Conservation (phyloP, 2,797 vertebrate genomes). For the Brachyrhaphis roseni region DNA sequence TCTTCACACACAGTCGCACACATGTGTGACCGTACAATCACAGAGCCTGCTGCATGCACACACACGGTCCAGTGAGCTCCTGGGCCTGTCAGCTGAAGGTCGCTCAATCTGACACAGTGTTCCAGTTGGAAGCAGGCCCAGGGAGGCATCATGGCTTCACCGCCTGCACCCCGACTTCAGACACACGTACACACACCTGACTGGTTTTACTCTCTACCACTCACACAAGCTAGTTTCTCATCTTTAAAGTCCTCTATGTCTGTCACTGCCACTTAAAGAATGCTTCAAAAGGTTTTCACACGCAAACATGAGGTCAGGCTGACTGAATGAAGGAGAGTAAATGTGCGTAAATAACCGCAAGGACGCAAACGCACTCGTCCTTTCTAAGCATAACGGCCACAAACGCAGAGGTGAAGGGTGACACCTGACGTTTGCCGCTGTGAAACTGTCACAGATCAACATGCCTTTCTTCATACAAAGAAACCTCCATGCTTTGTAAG, state of each 20-base stretch:
- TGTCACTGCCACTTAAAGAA: not conserved
- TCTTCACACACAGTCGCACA: conserved; percentile 68
- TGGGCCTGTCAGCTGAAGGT: conserved; percentile 76
- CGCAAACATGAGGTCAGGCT: not conserved
- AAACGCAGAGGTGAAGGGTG: conserved; percentile 15
- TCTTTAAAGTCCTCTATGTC: conserved; percentile 1
- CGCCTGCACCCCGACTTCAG: conserved; percentile 44
- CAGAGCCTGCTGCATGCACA: conserved; percentile 34
- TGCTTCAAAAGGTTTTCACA: not conserved
- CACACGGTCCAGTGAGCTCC: conserved; percentile 72
- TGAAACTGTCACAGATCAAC: conserved; percentile 41
- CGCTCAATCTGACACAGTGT: conserved; percentile 77
- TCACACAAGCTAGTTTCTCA: conserved; percentile 15
- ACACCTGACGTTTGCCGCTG: conserved; percentile 27
- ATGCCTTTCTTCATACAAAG: conserved; percentile 31
- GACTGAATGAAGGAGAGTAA: conserved; percentile 9
- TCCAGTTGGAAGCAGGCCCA: conserved; percentile 72
- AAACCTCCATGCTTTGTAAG: conserved; percentile 44
- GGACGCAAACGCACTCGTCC: conserved; percentile 4
- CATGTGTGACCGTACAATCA: conserved; percentile 68
- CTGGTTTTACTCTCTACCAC: conserved; percentile 6
- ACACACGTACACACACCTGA: conserved; percentile 42
- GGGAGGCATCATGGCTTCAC: conserved; percentile 58
- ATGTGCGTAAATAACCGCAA: not conserved
- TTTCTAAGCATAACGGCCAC: conserved; percentile 4